phyloP scores from a whole-genome alignment of 2,113 vertebrate genomes.

The Anhinga anhinga region DNA sequence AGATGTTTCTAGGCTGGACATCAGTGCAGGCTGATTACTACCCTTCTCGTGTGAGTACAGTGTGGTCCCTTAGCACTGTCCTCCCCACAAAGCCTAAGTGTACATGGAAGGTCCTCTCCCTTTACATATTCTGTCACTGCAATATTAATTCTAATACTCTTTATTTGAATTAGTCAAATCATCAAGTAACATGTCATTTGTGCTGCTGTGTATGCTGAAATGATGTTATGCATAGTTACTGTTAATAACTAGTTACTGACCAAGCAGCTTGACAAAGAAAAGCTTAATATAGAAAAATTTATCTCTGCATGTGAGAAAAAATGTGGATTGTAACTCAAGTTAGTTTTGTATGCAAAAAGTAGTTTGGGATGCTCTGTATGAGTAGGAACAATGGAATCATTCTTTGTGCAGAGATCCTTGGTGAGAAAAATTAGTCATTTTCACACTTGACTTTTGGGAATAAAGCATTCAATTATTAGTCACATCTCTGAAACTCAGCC shows the following conservation, averaged over 20 bases:
- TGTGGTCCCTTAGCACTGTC: not conserved
- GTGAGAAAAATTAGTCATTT: not conserved
- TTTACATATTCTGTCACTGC: not conserved
- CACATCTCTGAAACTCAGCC: not conserved
- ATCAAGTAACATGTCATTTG: not conserved
- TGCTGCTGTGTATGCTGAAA: not conserved
- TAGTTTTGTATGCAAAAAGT: not conserved
- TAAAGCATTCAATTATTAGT: not conserved
- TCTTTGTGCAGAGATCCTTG: not conserved
- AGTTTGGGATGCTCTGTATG: not conserved
- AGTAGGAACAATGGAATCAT: not conserved
- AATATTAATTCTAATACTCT: not conserved
- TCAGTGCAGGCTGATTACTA: not conserved
- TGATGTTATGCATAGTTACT: not conserved
- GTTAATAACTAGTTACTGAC: not conserved
- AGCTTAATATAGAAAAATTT: not conserved
- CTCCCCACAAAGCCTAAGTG: fast-evolving
- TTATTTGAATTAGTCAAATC: not conserved
- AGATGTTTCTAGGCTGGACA: not conserved
- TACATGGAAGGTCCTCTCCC: not conserved
- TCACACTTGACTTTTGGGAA: not conserved
- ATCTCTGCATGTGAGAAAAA: not conserved
- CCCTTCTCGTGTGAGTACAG: not conserved
- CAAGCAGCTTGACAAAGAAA: not conserved
- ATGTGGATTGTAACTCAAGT: not conserved